Percentiles rank a stretch among this genome's conserved stretches.
These are phyloP conservation scores for Ophioninae sp. DNA, from an alignment of 2,888 invertebrate species.

Conservation along the genomic window DNA sequence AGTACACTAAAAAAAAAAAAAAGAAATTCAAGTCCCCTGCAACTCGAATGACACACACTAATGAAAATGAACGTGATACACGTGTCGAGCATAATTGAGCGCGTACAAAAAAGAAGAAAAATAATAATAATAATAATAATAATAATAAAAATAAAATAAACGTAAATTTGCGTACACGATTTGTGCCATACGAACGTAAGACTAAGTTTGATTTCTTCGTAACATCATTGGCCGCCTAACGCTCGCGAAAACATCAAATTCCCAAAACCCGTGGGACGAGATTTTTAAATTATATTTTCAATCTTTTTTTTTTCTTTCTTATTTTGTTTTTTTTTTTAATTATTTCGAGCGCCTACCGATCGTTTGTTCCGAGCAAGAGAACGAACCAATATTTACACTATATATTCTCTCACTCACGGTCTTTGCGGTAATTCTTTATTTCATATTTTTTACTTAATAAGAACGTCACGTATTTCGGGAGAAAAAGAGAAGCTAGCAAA, in stretches of 20 bases:
- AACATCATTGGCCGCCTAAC: conserved; percentile 34
- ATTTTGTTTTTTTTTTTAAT: conserved; percentile 39
- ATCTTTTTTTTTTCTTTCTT: conserved; percentile 3
- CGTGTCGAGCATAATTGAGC: conserved; percentile 39
- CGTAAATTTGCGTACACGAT: conserved; percentile 62
- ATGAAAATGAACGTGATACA: conserved; percentile 46
- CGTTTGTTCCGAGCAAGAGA: conserved; percentile 67
- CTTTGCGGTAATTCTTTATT: conserved; percentile 28
- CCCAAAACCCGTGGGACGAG: conserved; percentile 45
- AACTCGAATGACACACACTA: conserved; percentile 56
- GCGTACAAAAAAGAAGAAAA: conserved; percentile 35
- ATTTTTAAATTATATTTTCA: no score
- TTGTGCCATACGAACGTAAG: conserved; percentile 70
- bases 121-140: background rate
- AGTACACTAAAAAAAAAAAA: conserved; percentile 50
- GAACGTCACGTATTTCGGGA: conserved; percentile 58
- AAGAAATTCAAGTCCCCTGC: conserved; percentile 54
- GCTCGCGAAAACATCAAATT: conserved; percentile 23
- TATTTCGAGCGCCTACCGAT: conserved; percentile 55
- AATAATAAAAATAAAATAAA: conserved; percentile 29
- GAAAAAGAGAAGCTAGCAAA: conserved; percentile 47
- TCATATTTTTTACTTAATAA: conserved; percentile 29
- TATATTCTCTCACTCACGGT: conserved; percentile 67
- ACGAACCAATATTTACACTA: conserved; percentile 75
- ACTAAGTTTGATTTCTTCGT: conserved; percentile 70